Evolutionary conservation across 2,797 vertebrate species (phyloP).

Genomic region (Choloepus didactylus): DNA sequence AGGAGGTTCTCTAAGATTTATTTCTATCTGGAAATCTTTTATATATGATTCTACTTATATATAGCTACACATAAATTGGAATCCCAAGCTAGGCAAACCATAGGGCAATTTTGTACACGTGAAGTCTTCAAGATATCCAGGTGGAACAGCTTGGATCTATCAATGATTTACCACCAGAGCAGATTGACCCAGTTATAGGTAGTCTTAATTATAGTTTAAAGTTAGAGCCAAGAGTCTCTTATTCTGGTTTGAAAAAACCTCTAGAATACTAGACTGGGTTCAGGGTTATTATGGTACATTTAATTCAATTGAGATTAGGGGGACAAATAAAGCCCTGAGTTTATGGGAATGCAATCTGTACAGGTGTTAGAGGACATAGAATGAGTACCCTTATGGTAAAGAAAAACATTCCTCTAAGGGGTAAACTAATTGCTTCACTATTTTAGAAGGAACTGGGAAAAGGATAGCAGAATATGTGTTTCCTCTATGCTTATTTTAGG

Average conservation of each 20-base stretch:
- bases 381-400: neutral
- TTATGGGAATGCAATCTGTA: slow-evolving; percentile 10
- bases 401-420: neutral
- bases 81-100: neutral
- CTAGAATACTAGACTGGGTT: neutral
- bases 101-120: neutral
- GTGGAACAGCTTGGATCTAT: neutral
- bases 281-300: neutral
- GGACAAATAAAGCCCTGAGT: neutral
- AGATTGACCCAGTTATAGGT: neutral
- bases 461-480: neutral
- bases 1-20: neutral
- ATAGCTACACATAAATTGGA: neutral
- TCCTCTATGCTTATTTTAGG: neutral
- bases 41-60: neutral
- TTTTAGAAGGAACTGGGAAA: neutral
- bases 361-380: neutral
- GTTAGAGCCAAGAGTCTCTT: neutral
- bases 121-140: neutral
- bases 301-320: neutral
- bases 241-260: neutral
- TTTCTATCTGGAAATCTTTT: neutral
- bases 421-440: neutral
- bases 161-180: neutral
- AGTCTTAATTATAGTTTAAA: neutral